Base-by-base conservation (phyloP, 1,140 invertebrate species). In the Scaptomyza hsui region DNA sequence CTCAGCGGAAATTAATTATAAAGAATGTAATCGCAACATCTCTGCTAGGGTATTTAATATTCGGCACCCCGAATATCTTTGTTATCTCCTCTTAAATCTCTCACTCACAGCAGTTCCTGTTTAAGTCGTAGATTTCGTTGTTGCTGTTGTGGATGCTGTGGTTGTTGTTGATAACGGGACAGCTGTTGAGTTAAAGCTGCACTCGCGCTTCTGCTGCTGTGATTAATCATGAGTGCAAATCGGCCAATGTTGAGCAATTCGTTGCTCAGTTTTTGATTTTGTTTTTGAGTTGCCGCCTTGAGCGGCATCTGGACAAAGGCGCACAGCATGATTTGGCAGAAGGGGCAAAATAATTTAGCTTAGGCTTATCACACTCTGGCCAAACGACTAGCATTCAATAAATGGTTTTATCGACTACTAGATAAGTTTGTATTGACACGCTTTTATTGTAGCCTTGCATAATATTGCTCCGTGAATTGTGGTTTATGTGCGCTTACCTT, bases 91-190 rank as follows among this genome's bases (percentile, higher is more conserved):
- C 3, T 49, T 49, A 83, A 73, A 72, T 76, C 80, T 41, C 80
- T 57, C 72, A 85, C 80, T 85, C 80, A 85, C 80, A 85, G 81
- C 45, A 83, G 64, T 72, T 74, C 72, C 59, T 47, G 59, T 44
- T 69, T 64, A 55, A 75, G 41, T 49, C 13, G 51, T 15, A 56
- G 41, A 42, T 75, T 32, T 56, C 18, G 78, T 37, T 24, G 72
- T 45, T 16, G 29, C 47, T 21, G 61, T 16, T 57, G 45, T 19
- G 18, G 42, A 13, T 56, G 45, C 13, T 19, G 37, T 24, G 48
- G 41, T 5, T 16, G 32, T 12, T 16, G 26, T 13, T 53, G 53
- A 7, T 21, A 16, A 41, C 68, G 64, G 51, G 18, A 29, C 32
- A 26, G 37, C 29, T 67, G 71, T 64, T 78, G 63, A 6, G 26